Evolutionary conservation across 2,888 invertebrate genomes (phyloP), one percentile per base, ranked within the genome.

Genomic region (Temnothorax rugatulus): DNA sequence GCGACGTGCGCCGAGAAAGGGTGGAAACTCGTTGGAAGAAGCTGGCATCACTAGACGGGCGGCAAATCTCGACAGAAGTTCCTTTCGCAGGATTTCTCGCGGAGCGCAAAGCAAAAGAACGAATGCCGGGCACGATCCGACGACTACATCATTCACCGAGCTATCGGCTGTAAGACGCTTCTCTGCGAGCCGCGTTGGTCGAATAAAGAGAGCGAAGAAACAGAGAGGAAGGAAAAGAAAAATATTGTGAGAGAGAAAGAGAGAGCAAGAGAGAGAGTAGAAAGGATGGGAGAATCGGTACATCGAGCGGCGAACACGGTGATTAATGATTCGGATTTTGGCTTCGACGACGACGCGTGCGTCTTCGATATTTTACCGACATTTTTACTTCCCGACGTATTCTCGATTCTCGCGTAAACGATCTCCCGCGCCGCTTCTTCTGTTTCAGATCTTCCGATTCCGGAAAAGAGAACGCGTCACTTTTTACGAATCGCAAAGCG

Each of bases 111-210:
- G 52, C 61, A 63, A 66, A 75, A 73, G 76, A 88, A 87, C 81
- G 88, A 91, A 91, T 91, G 88, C 90, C 54, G 69, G 59, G 90
- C 91, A 91, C 90, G 91, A 91, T 88, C 82, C 77, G 71, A 68
- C 68, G 82, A 86, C 86, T 84, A 85, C 89, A 88, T 90, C 89
- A 86, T 90, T 90, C 89, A 89, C 88, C 84, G 71, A 66, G 64
- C 83, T 88, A 89, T 90, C 89, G 86, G 68, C 84, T 85, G 84
- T 85, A 84, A 88, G 87, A 87, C 87, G 85, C 84, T 87, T 87
- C 77, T 73, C 34, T 59, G 44, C n/a, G 44, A 59, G 74, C 29
- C 73, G 61, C 54, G 66, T 77, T 61, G 38, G 34, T 34, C 59
- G 61, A 64, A 88, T 75, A 75, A 82, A 82, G 50, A 69, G 68